These are phyloP conservation scores for Pseudomyrmex concolor DNA, from an alignment of 1,140 invertebrate species.

Conservation along the genomic window DNA sequence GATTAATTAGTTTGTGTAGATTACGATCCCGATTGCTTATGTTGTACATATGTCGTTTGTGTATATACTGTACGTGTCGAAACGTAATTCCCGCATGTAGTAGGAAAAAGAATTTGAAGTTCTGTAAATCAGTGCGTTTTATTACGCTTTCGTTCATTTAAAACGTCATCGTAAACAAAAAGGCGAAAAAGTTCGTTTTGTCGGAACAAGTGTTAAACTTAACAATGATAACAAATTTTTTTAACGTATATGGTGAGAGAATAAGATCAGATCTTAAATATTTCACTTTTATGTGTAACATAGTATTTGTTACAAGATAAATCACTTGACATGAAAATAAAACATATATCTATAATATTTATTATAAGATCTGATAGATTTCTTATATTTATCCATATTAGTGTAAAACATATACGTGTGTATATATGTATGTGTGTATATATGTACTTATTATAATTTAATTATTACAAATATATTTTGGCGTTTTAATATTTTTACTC, in stretches of 20 bases:
- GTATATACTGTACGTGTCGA: neutral
- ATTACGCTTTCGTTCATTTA: slow-evolving; percentile 42
- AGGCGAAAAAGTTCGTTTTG: neutral
- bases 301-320: no score
- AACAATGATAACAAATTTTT: neutral
- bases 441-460: no score
- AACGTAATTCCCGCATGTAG: slow-evolving; percentile 22
- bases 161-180: neutral
- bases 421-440: no score
- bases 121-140: slow-evolving; percentile 15
- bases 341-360: no score
- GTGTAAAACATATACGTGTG: no score
- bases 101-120: neutral
- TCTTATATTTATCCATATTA: no score
- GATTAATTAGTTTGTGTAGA: slow-evolving; percentile 23
- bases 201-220: neutral
- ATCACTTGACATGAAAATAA: no score
- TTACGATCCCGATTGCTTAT: slow-evolving; percentile 1
- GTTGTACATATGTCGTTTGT: neutral
- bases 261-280: neutral
- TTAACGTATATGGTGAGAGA: no score
- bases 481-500: no score
- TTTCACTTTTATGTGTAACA: neutral
- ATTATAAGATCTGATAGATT: no score
- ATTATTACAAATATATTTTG: no score